Evolutionary conservation across 2,113 vertebrate species (phyloP).

Genomic region (Miniopterus natalensis): DNA sequence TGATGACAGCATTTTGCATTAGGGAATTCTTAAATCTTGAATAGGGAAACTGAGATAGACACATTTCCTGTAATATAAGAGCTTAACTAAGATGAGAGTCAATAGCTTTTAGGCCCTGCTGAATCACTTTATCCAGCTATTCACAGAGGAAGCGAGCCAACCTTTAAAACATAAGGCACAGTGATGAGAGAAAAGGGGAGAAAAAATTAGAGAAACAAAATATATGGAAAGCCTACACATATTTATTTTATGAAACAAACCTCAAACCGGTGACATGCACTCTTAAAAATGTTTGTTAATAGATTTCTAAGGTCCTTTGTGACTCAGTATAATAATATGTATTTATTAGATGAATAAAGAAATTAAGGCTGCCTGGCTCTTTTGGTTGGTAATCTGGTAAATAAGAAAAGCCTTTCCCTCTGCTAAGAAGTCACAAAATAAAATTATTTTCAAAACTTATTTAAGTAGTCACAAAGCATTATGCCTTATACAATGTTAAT

Average conservation of each 20-base stretch:
- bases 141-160: background rate
- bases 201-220: slow-evolving; percentile 56
- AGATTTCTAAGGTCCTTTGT: background rate
- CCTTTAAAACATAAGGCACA: slow-evolving; percentile 41
- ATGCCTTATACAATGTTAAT: slow-evolving; percentile 44
- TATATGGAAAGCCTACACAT: slow-evolving; percentile 58
- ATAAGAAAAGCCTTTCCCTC: slow-evolving; percentile 19
- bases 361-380: slow-evolving; percentile 31
- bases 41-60: background rate
- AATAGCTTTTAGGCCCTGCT: slow-evolving; percentile 18
- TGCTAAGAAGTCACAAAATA: slow-evolving; percentile 66
- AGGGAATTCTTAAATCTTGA: slow-evolving; percentile 9
- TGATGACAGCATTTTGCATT: background rate
- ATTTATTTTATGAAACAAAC: slow-evolving; percentile 60
- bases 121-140: background rate
- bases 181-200: background rate
- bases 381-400: background rate
- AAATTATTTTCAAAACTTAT: slow-evolving; percentile 64
- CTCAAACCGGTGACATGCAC: background rate
- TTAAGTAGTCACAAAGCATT: slow-evolving; percentile 70
- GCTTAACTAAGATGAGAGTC: background rate
- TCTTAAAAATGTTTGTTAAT: slow-evolving; percentile 39
- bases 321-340: background rate
- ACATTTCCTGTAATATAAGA: background rate
- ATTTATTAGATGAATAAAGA: slow-evolving; percentile 48